Evolutionary conservation across 2,797 vertebrate genomes (phyloP), one percentile per base, ranked within the genome.

Genomic region (Macroramphosus scolopax): DNA sequence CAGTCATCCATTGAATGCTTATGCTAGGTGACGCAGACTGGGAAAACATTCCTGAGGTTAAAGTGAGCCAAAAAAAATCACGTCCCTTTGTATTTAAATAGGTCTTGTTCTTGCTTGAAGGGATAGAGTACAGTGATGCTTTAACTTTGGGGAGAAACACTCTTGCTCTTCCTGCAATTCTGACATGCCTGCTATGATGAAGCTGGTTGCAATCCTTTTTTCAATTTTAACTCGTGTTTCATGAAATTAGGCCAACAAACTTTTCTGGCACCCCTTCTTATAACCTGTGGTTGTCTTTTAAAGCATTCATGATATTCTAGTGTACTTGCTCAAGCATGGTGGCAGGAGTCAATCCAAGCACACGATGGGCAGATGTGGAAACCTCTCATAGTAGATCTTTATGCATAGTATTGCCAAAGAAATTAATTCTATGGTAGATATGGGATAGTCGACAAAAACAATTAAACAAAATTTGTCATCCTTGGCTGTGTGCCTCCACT

Each of bases 81-180:
- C 36, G 57, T 55, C 32, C 47, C 20, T 32, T 47, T 38, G 26
- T 34, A 13, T 55, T 57, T 62, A 66, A 65, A 66, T 52, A 8
- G 17, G 51, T 49, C 46, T 17, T 7, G 13, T 38, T 42, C 1
- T 67, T 56, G 63, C 38, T 49, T 29, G n/a, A n/a, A 54, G 17
- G 13, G 32, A 54, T 28, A 20, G 17, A 30, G 31, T 12, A 22
- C 15, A 17, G 3, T 26, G 20, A 17, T 0, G 5, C 50, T 50
- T 42, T 41, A 39, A 36, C n/a, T n/a, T n/a, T 15, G 22, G 12
- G 12, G 28, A n/a, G 13, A 28, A 32, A 34, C 31, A 40, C 13
- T 1, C 2, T n/a, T 16, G 8, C 36, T 37, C 7, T 0, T 16
- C 39, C 25, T 18, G 39, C 12, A 18, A 1, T 1, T 2, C 17